Evolutionary conservation across 1,140 invertebrate species (phyloP), one percentile per base, ranked within the genome.

Genomic region (Aporrectodea caliginosa): DNA sequence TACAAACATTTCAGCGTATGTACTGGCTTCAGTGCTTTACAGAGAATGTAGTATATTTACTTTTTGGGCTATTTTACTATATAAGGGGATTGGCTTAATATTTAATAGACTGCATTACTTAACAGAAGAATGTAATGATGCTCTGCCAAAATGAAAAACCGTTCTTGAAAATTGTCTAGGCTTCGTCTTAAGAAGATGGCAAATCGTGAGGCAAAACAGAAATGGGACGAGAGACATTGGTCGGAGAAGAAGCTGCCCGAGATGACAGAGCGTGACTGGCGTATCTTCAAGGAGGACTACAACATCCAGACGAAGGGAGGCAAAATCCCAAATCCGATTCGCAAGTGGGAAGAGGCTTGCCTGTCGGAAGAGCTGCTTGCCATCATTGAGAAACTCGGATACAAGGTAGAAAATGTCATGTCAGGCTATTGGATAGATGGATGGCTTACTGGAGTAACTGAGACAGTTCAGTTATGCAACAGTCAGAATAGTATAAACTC

Each of bases 231-330:
- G 86, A 91, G 98, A 32, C 98, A 99, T 89, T 99, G 98, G 98
- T 94, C 93, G 27, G 96, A 99, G 84, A 99, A 99, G 89, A 91
- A 92, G 16, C 85, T 93, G 0, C 92, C 93, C 75, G 96, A 99
- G 89, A 99, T 99, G 98, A 97, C 94, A 14, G 97, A 99, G 86
- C 91, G 98, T 86, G 98, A 99, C 90, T 99, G 98, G 98, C 92
- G 98, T 86, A 99, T 99, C 84, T 99, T 99, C 85, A 92, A 97
- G 81, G 98, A 99, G 90, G 98, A 99, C 90, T 99, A 98, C 86
- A 99, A 98, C 86, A 99, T 99, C 72, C 94, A 95, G 1, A 97
- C 99, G 73, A 99, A 99, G 88, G 97, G 96, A 80, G 98, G 98
- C 0, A 93, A 92, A 85, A 98, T 99, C 85, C 97, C 98, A 1